Conservation (phyloP, 2,888 invertebrate species). For the Charanyca ferruginea region DNA sequence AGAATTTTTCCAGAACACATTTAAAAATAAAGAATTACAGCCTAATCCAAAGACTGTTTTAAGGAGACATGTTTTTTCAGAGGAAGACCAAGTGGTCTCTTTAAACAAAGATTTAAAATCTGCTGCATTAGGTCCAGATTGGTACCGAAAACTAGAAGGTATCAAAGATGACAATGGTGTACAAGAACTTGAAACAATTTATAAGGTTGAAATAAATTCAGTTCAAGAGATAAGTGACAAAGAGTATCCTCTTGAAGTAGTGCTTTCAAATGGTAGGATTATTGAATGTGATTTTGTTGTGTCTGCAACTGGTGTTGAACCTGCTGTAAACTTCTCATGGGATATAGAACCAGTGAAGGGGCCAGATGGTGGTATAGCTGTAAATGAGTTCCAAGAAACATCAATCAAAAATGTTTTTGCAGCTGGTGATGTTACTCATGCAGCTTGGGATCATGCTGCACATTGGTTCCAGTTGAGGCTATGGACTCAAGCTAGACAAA, state of each 20-base stretch:
- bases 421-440: constrained; percentile 98
- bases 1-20: constrained; percentile 95
- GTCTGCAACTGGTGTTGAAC: constrained; percentile 98
- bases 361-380: constrained; percentile 95
- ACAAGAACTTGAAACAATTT: constrained; percentile 91
- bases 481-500: constrained; percentile 99
- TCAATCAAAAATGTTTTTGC: constrained; percentile 95
- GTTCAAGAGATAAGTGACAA: constrained; percentile 78
- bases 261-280: constrained; percentile 93
- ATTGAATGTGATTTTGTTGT: constrained; percentile 97
- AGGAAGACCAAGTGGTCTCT: constrained; percentile 86
- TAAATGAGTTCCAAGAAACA: constrained; percentile 97
- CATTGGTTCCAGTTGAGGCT: constrained; percentile 99
- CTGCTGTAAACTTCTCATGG: constrained; percentile 92
- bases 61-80: constrained; percentile 93
- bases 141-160: constrained; percentile 94
- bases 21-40: constrained; percentile 71
- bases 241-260: constrained; percentile 93
- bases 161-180: constrained; percentile 89
- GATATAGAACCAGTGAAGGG: constrained; percentile 89
- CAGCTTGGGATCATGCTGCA: constrained; percentile 94
- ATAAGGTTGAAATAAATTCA: constrained; percentile 90
- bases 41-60: constrained; percentile 76
- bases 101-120: constrained; percentile 91
- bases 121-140: constrained; percentile 99